phyloP scores from a whole-genome alignment of 2,888 invertebrate species.

The Beris chalybata region DNA sequence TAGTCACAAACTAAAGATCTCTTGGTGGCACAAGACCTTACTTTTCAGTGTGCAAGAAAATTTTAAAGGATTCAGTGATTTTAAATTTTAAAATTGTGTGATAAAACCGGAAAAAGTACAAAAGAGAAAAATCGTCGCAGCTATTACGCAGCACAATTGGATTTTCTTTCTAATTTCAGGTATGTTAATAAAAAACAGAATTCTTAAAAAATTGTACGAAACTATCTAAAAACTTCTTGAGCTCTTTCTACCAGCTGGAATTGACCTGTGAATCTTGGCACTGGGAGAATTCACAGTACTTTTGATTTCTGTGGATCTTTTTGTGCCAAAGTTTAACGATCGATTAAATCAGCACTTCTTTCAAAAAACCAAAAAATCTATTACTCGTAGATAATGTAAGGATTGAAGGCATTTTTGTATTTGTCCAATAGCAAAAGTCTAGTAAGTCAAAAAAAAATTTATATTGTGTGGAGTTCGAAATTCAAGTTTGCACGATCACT shows the following conservation, averaged over 20 bases:
- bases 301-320: slow-evolving; percentile 57
- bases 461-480: too few species aligned
- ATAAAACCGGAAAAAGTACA: background rate
- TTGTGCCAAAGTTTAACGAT: slow-evolving; percentile 55
- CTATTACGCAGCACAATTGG: background rate
- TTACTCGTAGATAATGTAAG: too few species aligned
- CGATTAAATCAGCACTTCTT: slow-evolving; percentile 11
- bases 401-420: too few species aligned
- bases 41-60: too few species aligned
- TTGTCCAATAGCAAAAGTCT: too few species aligned
- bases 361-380: too few species aligned
- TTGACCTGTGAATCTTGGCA: slow-evolving; percentile 53
- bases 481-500: too few species aligned
- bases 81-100: background rate
- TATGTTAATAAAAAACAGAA: background rate
- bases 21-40: too few species aligned
- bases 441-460: too few species aligned
- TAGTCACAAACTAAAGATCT: too few species aligned
- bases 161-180: slow-evolving; percentile 2
- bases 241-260: background rate
- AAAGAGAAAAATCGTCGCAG: background rate
- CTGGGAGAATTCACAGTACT: slow-evolving; percentile 59
- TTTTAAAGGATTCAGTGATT: too few species aligned
- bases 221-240: background rate
- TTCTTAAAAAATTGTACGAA: background rate